Evolutionary conservation across 2,797 vertebrate species (phyloP), one percentile per base, ranked within the genome.

Genomic region (Acanthurus tractus): DNA sequence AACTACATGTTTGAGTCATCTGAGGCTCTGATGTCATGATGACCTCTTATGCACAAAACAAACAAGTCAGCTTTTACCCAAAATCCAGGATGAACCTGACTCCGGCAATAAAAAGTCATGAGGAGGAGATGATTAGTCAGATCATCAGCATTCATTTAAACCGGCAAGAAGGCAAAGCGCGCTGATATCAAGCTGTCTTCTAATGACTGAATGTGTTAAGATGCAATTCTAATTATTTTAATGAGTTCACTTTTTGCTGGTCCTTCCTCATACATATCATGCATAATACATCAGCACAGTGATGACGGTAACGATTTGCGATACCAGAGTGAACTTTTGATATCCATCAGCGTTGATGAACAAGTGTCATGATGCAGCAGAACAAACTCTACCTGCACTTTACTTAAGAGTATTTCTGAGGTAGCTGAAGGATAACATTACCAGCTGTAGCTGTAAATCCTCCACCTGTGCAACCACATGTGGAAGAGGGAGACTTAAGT

Each of bases 91-190:
- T 12, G 63, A 64, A 81, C 62, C 78, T 81, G 87, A 89, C 83
- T 84, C 70, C 49, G 75, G 58, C 67, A 75, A 74, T 84, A 7
- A 68, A 87, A 86, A 72, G 79, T 87, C 82, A 82, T 2, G 8
- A 54, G 45, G 70, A 81, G 67, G 70, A 76, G 54, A 84, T 53
- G 66, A 76, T 86, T 73, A 82, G 65, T 76, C 84, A 81, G 81
- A 63, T 81, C 67, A 86, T 86, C 82, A 69, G 66, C 36, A 34
- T 73, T 82, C 45, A 79, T 74, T 86, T 71, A 87, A 79, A 79
- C 46, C 59, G 66, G 66, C 76, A 45, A 76, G 79, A 53, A 34
- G 63, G 82, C 74, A 57, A 70, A 79, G 56, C 68, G 25, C 20
- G 61, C 76, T 53, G 59, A 88, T 69, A 79, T 62, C 45, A 58